phyloP scores from a whole-genome alignment of 2,797 vertebrate genomes.

The Setipinna tenuifilis region DNA sequence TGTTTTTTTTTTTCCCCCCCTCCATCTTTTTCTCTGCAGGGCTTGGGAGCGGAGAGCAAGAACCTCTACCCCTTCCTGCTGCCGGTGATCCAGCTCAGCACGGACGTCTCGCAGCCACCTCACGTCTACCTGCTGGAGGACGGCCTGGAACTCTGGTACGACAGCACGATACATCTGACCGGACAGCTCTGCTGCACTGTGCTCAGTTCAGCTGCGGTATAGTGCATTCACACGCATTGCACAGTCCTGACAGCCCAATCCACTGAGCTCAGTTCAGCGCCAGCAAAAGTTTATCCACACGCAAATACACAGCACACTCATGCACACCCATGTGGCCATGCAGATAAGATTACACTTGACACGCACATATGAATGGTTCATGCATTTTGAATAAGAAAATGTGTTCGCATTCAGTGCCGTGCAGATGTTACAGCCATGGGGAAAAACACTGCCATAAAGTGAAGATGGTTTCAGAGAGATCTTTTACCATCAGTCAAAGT shows the following conservation, averaged over 20 bases:
- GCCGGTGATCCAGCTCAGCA: slow-evolving; percentile 97
- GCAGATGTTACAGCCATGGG: no score
- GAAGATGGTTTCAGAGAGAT: no score
- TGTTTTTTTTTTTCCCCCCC: not conserved
- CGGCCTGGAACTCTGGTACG: slow-evolving; percentile 95
- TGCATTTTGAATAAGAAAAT: not conserved
- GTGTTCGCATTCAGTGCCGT: not conserved
- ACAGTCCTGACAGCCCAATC: no score
- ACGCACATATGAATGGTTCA: not conserved
- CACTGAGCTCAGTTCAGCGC: no score
- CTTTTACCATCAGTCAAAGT: not conserved
- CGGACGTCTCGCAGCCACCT: slow-evolving; percentile 93
- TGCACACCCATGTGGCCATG: not conserved
- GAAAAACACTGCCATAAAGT: no score
- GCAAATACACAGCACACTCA: not conserved
- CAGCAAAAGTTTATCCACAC: not conserved
- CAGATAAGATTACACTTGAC: not conserved
- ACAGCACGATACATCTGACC: not conserved
- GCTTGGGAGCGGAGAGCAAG: slow-evolving; percentile 92
- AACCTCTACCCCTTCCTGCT: slow-evolving; percentile 96
- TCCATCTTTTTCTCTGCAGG: slow-evolving; percentile 68
- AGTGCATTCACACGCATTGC: no score
- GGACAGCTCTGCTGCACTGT: not conserved
- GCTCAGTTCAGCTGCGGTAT: no score
- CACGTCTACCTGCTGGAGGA: slow-evolving; percentile 98